Conservation (phyloP, 1,140 invertebrate species). For the Drosophila takahashii region DNA sequence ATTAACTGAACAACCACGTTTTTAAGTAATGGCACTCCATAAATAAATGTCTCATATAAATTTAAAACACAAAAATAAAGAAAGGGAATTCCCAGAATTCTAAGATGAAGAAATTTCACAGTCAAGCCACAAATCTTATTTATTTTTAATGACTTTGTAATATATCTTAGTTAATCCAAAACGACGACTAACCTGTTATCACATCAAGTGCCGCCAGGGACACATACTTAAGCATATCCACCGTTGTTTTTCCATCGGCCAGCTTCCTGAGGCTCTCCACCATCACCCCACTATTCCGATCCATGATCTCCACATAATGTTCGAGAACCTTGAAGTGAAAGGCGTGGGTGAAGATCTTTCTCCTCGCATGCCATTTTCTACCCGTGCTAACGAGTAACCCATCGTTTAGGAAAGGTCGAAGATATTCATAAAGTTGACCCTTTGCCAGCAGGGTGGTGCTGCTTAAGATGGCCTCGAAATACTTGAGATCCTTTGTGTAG, state of each 20-base stretch:
- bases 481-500: slow-evolving; percentile 79
- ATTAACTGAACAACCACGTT: background rate
- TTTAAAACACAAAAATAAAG: background rate
- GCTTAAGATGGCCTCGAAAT: slow-evolving; percentile 63
- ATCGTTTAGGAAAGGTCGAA: slow-evolving; percentile 84
- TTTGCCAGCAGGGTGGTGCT: slow-evolving; percentile 70
- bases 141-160: background rate
- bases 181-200: slow-evolving; percentile 51
- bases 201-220: slow-evolving; percentile 66
- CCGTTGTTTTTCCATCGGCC: slow-evolving; percentile 50
- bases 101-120: too few relatives aligned
- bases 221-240: slow-evolving; percentile 52
- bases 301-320: slow-evolving; percentile 90
- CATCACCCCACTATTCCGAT: slow-evolving; percentile 88
- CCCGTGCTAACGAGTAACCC: slow-evolving; percentile 81
- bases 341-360: slow-evolving; percentile 88
- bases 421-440: slow-evolving; percentile 72
- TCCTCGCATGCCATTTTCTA: slow-evolving; percentile 63
- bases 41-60: background rate
- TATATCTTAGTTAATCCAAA: background rate
- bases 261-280: slow-evolving; percentile 84
- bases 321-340: slow-evolving; percentile 94
- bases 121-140: background rate
- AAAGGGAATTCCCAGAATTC: background rate
- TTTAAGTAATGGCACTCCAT: background rate